Percentiles rank a stretch among this genome's conserved stretches.
Conservation (phyloP, 2,888 invertebrate genomes). For the Automeris io region DNA sequence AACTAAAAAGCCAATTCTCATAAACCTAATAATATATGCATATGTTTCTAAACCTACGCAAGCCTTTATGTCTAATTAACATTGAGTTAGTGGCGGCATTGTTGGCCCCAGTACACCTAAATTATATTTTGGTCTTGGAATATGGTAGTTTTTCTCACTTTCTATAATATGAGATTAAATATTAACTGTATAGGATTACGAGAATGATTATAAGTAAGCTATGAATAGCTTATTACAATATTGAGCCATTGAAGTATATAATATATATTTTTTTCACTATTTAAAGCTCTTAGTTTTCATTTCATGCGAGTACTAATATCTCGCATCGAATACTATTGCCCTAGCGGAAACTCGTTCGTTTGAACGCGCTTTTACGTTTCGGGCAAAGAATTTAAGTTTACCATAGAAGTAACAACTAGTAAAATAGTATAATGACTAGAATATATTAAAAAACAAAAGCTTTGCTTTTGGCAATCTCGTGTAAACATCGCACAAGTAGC, state of each 20-base stretch:
- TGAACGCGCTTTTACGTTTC: not conserved
- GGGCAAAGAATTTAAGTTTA: conserved; percentile 30
- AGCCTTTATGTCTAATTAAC: not conserved
- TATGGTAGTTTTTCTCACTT: conserved; percentile 29
- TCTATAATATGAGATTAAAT: conserved; percentile 19
- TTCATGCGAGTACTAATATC: conserved; percentile 55
- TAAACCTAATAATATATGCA: not conserved
- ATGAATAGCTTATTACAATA: conserved; percentile 68
- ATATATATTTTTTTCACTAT: conserved; percentile 70
- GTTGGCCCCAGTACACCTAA: conserved; percentile 15
- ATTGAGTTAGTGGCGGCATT: conserved; percentile 3
- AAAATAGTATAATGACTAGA: conserved; percentile 56
- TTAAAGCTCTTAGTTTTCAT: conserved; percentile 78
- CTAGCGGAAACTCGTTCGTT: conserved; percentile 15
- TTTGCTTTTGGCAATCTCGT: conserved; percentile 63
- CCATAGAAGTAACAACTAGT: conserved; percentile 57
- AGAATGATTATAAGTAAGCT: conserved; percentile 64
- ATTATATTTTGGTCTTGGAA: conserved; percentile 52
- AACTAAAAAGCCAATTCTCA: conserved; percentile 10
- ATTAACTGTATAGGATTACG: conserved; percentile 48
- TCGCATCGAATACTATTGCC: conserved; percentile 62
- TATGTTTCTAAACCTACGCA: not conserved
- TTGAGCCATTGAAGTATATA: conserved; percentile 74
- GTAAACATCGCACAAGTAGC: conserved; percentile 30
- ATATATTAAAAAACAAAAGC: conserved; percentile 62